Base-by-base conservation (phyloP, 2,888 invertebrate genomes). In the Macropis europaea region DNA sequence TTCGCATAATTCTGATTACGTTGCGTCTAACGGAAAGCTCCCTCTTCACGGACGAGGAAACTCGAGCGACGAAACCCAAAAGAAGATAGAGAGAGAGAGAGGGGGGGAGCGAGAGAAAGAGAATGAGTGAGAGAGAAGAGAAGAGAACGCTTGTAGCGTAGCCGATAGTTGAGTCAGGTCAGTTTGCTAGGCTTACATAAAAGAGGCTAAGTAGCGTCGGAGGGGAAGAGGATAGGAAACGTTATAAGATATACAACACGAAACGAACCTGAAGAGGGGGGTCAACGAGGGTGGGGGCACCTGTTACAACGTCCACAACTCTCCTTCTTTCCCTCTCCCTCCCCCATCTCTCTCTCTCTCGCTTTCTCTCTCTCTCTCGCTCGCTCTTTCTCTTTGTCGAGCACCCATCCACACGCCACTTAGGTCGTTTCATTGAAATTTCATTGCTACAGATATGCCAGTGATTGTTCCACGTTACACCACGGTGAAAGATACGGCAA, bases 171-270 rank as follows among this genome's bases (percentile, higher is more conserved):
- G 76, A 73, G 82, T 72, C 73, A 84, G 84, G 82, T 84, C 84
- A 84, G 84, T 84, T 83, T 79, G 73, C 77, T 77, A 82, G 81
- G 79, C 67, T 83, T 77, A 79, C 68, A 81, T 81, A 82, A 82
- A 82, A 81, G 76, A 79, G 67, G 60, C 77, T 79, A 82, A 81
- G 76, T 76, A 81, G 72, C 47, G 68, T 43, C 48, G 61, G 43
- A 70, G 57, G 54, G 69, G 71, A 72, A 71, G 45, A 66, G 63
- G 60, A 76, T 63, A 69, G 76, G 60, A 79, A 73, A 73, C 60
- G 76, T 76, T 79, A 66, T 66, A 72, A 69, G 71, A 75, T 77
- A 73, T 73, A 77, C 66, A 64, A 53, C 57, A 57, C 42, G 53
- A 59, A 48, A 47, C 36, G 54, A 60, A 57, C 43, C 50, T 38